phyloP scores from a whole-genome alignment of 2,113 vertebrate genomes.

The Centropus unirufus region DNA sequence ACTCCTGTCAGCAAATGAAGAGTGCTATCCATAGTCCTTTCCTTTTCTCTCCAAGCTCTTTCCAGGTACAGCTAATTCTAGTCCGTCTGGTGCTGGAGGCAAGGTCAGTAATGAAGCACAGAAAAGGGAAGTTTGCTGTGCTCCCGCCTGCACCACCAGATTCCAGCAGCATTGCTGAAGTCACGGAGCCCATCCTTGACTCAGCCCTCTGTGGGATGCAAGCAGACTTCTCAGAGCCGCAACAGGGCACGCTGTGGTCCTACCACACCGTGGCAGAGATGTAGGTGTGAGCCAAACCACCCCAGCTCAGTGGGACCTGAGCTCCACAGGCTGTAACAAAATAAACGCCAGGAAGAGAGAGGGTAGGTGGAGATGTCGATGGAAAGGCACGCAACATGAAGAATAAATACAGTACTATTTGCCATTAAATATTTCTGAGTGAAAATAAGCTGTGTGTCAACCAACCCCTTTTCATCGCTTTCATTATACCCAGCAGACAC shows the following conservation, averaged over 20 bases:
- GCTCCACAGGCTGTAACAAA: not conserved
- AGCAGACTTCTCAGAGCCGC: not conserved
- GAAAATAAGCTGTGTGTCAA: not conserved
- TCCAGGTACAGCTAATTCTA: not conserved
- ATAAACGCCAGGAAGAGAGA: not conserved
- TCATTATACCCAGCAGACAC: not conserved
- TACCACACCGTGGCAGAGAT: not conserved
- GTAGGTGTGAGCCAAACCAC: accelerated
- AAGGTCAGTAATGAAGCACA: not conserved
- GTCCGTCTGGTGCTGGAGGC: not conserved
- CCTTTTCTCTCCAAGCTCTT: not conserved
- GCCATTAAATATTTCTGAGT: not conserved
- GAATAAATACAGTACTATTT: not conserved
- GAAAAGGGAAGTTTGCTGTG: not conserved
- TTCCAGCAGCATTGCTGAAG: not conserved
- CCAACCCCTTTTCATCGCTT: not conserved
- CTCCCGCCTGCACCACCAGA: not conserved
- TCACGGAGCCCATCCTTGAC: not conserved
- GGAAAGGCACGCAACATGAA: not conserved
- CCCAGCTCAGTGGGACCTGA: not conserved
- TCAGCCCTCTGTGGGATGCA: not conserved
- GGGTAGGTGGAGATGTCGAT: not conserved
- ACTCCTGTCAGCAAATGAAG: not conserved
- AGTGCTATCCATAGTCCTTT: not conserved
- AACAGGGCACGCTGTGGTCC: not conserved